These are phyloP conservation scores for Stercorarius parasiticus DNA, from an alignment of 2,113 vertebrate species.

Conservation along the genomic window DNA sequence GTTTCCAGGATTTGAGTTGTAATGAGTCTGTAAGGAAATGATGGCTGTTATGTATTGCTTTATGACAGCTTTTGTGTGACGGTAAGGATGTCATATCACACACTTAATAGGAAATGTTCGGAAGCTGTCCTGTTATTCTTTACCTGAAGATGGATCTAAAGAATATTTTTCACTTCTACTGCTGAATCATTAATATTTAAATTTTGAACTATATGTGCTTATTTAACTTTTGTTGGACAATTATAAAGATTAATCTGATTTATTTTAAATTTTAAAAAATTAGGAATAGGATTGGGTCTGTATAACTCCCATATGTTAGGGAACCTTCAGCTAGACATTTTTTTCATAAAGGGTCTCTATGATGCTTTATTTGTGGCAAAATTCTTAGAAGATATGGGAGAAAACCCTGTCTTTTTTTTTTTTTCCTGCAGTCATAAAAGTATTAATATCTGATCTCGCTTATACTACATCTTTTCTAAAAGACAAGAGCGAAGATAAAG, in stretches of 20 bases:
- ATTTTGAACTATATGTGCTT: neutral
- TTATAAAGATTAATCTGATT: neutral
- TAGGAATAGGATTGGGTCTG: neutral
- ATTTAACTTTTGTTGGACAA: neutral
- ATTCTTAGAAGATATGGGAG: neutral
- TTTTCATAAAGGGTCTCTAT: neutral
- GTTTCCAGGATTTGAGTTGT: neutral
- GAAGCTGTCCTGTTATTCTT: neutral
- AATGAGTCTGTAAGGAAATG: neutral
- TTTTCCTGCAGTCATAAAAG: neutral
- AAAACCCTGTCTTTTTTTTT: neutral
- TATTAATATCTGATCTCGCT: neutral
- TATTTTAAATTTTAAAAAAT: neutral
- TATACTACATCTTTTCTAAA: neutral
- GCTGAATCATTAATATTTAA: neutral
- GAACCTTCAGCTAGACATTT: neutral
- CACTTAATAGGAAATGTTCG: neutral
- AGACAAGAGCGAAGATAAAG: neutral
- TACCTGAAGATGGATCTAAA: neutral
- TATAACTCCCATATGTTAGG: neutral
- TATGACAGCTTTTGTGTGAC: neutral
- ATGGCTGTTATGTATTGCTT: neutral
- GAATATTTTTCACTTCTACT: neutral
- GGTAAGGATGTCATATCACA: neutral
- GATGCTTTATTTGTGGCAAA: neutral